Base-by-base conservation (phyloP, 2,888 invertebrate genomes). In the Andrena bucephala region DNA sequence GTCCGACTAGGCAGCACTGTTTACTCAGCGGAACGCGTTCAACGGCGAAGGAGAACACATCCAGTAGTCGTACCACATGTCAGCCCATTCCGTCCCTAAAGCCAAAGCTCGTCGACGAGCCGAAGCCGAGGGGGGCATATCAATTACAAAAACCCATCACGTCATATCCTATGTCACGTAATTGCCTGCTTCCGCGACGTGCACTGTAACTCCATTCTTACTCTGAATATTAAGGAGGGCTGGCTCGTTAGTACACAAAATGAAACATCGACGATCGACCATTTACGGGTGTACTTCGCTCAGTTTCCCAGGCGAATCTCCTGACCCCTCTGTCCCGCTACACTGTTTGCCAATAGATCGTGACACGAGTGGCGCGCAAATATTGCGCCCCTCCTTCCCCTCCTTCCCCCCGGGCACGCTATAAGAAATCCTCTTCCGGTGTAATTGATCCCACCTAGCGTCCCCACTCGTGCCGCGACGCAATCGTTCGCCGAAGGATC, bases 401-500 rank as follows among this genome's bases (percentile, higher is more conserved):
- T n/a, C n/a, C n/a, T n/a, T n/a, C n/a, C 42, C 0, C 3, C 6
- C 6, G 6, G n/a, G 7, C 10, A 24, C 7, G n/a, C 24, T 50
- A 31, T 31, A 20, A 10, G 57, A 80, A 72, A 52, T 63, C 50
- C 57, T 67, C 48, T 77, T 48, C 36, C 24, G 57, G n/a, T 66
- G 65, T 67, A 72, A 67, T 72, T 66, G 66, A 62, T 79, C 50
- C 81, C 57, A 50, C 62, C 54, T 16, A 1, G 60, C 69, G 42
- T 54, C 54, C 70, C 66, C 59, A 62, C 54, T 31, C 24, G 52
- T 4, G 20, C 10, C 33, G 31, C 81, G 60, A 76, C 75, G 77
- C 62, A 73, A 68, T 84, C 78, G 81, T 81, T 85, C 84, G 60
- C 31, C 63, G 77, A 85, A 82, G 72, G 69, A 81, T 81, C 81